phyloP scores from a whole-genome alignment of 2,888 invertebrate species.

The Drosophila pseudotakahashii region DNA sequence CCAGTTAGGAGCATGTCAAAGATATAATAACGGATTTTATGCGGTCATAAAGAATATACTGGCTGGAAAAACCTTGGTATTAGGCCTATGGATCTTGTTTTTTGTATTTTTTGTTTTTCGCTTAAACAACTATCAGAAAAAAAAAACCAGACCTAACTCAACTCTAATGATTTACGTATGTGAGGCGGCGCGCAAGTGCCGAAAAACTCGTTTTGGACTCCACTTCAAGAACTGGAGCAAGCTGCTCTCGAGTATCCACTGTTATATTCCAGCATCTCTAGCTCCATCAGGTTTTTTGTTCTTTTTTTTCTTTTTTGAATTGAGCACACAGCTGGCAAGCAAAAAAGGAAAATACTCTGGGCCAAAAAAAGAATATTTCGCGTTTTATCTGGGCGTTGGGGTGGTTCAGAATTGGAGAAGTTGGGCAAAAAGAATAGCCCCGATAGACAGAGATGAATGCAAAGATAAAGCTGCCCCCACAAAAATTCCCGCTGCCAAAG shows the following conservation, averaged over 20 bases:
- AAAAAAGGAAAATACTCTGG: slow-evolving; percentile 12
- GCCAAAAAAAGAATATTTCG: slow-evolving; percentile 22
- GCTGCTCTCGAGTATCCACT: slow-evolving; percentile 43
- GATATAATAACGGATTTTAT: slow-evolving; percentile 38
- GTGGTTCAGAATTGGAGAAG: slow-evolving; percentile 8
- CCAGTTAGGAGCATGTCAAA: slow-evolving; percentile 29
- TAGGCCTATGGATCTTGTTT: slow-evolving; percentile 35
- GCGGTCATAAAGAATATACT: slow-evolving; percentile 32
- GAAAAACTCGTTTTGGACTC: slow-evolving; percentile 68
- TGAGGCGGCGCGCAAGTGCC: slow-evolving; percentile 59
- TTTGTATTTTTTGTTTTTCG: slow-evolving; percentile 8
- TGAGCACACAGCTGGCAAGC: slow-evolving; percentile 45
- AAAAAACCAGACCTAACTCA: slow-evolving; percentile 47
- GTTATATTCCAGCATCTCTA: slow-evolving; percentile 19
- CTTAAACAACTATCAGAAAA: slow-evolving; percentile 34
- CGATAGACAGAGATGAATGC: slow-evolving; percentile 34
- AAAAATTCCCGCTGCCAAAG: slow-evolving; percentile 28
- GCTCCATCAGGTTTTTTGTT: slow-evolving; percentile 26
- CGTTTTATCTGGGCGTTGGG: slow-evolving; percentile 23
- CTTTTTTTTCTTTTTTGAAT: slow-evolving; percentile 35
- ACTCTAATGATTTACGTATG: slow-evolving; percentile 30
- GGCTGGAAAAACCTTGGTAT: slow-evolving; percentile 27
- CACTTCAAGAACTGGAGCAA: slow-evolving; percentile 70
- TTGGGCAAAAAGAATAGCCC: slow-evolving; percentile 16
- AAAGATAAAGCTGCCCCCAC: slow-evolving; percentile 25